Evolutionary conservation across 2,888 invertebrate species (phyloP).

Genomic region (Strigamia maritima): DNA sequence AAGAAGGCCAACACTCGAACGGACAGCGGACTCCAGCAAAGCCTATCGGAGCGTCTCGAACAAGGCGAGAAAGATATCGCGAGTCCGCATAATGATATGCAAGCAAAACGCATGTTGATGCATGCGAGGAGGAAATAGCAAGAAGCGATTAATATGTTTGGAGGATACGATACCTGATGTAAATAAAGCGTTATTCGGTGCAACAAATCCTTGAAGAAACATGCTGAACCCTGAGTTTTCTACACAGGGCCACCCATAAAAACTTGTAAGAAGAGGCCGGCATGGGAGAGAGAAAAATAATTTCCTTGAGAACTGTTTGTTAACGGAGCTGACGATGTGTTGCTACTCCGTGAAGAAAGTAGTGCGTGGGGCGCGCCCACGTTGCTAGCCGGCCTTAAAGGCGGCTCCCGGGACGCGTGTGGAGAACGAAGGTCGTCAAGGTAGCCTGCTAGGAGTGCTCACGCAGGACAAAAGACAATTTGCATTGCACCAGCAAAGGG

Average conservation of each 20-base stretch:
- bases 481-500: conserved; percentile 27
- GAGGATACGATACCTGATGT: conserved; percentile 38
- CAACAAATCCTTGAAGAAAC: conserved; percentile 40
- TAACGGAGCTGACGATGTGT: conserved; percentile 38
- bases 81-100: conserved; percentile 37
- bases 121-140: background rate
- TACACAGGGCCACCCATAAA: conserved; percentile 41
- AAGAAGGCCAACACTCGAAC: conserved; percentile 8
- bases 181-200: conserved; percentile 40
- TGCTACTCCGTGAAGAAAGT: conserved; percentile 38
- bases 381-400: conserved; percentile 31
- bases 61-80: conserved; percentile 30
- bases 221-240: conserved; percentile 41
- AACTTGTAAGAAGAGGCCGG: conserved; percentile 41
- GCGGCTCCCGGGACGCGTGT: conserved; percentile 30
- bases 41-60: conserved; percentile 25
- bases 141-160: conserved; percentile 10
- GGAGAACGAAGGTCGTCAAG: conserved; percentile 34
- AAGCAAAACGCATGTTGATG: conserved; percentile 35
- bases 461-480: conserved; percentile 35
- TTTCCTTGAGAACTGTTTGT: conserved; percentile 40
- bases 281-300: conserved; percentile 41
- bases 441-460: conserved; percentile 21
- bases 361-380: conserved; percentile 34
- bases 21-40: conserved; percentile 13